These are phyloP conservation scores for Indicator indicator DNA, from an alignment of 2,113 vertebrate species.

Conservation along the genomic window DNA sequence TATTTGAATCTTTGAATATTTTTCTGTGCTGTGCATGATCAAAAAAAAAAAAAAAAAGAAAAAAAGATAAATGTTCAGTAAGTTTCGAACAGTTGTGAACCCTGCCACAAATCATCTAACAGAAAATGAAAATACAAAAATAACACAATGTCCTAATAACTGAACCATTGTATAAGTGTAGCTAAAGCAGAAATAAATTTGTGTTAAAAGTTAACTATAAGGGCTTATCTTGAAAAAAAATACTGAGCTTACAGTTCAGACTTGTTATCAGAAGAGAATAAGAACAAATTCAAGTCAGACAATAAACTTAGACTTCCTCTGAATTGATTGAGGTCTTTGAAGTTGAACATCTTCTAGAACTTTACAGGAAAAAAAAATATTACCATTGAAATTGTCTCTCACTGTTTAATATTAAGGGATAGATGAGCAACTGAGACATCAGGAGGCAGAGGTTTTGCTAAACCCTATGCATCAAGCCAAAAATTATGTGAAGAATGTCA, in stretches of 20 bases:
- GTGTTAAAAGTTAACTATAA: background rate
- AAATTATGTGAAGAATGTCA: background rate
- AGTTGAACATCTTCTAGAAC: background rate
- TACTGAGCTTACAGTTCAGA: background rate
- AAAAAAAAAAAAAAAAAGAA: background rate
- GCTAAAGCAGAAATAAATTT: background rate
- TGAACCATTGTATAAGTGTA: background rate
- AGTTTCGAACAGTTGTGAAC: background rate
- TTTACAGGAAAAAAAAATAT: background rate
- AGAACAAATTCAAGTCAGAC: background rate
- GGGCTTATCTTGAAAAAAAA: background rate
- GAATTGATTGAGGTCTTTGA: background rate
- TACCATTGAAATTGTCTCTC: background rate
- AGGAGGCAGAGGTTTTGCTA: background rate
- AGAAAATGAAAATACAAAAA: background rate
- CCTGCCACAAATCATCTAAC: background rate
- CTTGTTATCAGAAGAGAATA: background rate
- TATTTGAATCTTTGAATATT: background rate
- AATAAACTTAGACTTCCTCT: background rate
- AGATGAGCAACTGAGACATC: background rate
- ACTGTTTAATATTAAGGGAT: background rate
- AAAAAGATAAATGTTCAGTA: background rate
- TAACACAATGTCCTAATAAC: background rate
- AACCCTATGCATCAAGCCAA: background rate
- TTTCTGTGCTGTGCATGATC: accelerated